Evolutionary conservation across 2,888 invertebrate genomes (phyloP).

Genomic region (Tinea pellionella): DNA sequence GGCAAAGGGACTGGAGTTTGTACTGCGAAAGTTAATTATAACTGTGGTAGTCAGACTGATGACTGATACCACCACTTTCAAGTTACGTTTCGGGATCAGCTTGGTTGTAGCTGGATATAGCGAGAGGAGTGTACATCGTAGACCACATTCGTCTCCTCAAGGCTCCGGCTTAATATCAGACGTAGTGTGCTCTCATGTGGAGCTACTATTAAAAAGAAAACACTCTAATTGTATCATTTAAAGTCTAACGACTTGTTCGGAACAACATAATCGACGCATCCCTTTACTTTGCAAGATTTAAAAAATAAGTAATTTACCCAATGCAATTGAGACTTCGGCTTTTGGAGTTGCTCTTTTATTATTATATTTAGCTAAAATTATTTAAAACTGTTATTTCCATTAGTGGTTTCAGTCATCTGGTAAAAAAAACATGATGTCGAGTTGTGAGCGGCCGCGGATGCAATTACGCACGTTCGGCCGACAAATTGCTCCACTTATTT

Average conservation of each 20-base stretch:
- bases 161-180: no score
- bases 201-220: no score
- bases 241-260: not conserved
- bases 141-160: no score
- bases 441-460: constrained; percentile 24
- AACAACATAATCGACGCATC: not conserved
- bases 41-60: no score
- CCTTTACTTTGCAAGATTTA: not conserved
- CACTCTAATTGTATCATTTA: no score
- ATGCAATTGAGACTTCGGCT: not conserved
- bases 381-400: constrained; percentile 10
- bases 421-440: constrained; percentile 9
- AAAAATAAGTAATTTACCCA: not conserved
- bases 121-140: no score
- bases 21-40: no score
- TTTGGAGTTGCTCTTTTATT: not conserved
- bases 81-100: no score
- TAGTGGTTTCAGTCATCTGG: constrained; percentile 8
- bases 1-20: not conserved
- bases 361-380: constrained; percentile 8
- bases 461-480: constrained; percentile 30
- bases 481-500: constrained; percentile 46
- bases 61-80: no score
- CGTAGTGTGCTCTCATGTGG: no score
- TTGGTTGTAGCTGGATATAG: no score